A percentile compares a stretch with the other conserved stretches of the same genome.
These are phyloP conservation scores for Redunca redunca DNA, from an alignment of 2,113 vertebrate species.

Conservation along the genomic window DNA sequence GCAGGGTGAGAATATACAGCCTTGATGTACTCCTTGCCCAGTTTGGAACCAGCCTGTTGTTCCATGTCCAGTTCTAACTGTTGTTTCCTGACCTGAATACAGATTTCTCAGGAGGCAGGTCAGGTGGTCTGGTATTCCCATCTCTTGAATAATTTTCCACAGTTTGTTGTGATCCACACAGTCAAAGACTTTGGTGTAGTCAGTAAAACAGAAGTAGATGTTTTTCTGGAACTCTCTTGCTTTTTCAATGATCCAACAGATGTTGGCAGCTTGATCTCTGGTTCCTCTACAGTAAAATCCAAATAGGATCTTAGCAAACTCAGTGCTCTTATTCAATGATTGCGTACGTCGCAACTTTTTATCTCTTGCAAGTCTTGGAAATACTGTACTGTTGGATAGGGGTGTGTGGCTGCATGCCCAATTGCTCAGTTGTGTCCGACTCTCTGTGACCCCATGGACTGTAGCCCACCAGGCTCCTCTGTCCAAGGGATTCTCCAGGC, in stretches of 20 bases:
- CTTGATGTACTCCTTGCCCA: not conserved
- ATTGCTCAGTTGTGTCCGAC: fast-evolving
- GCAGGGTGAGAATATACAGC: not conserved
- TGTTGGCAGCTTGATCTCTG: not conserved
- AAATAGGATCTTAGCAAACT: not conserved
- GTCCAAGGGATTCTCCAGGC: not conserved
- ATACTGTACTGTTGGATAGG: not conserved
- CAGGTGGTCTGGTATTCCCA: not conserved
- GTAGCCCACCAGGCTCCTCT: not conserved
- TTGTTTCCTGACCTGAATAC: not conserved
- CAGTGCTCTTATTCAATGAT: not conserved
- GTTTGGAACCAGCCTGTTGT: not conserved
- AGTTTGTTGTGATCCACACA: not conserved
- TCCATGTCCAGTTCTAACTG: not conserved
- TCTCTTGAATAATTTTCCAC: not conserved
- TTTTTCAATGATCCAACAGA: not conserved
- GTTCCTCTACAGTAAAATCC: not conserved
- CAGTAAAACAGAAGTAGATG: not conserved
- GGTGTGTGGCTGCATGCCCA: not conserved
- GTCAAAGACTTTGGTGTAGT: not conserved
- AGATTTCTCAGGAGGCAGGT: not conserved
- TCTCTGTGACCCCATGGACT: not conserved
- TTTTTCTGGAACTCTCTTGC: not conserved
- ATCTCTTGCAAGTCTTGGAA: not conserved
- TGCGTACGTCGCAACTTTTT: not conserved